These are phyloP conservation scores for Rhabdornis inornatus DNA, from an alignment of 2,113 vertebrate species.

Conservation along the genomic window DNA sequence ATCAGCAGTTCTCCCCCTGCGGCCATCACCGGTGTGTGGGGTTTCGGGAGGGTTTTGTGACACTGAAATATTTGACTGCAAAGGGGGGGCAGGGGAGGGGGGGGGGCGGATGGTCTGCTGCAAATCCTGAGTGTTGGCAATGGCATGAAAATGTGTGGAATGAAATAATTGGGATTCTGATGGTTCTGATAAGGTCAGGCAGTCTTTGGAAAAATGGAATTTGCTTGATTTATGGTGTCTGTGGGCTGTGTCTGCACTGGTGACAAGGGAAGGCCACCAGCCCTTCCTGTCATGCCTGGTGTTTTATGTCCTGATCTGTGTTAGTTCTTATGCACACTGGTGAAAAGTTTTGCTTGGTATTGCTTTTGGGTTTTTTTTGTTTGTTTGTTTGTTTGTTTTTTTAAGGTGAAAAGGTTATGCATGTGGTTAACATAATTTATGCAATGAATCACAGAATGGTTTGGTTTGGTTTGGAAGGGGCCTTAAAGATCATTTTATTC, in stretches of 20 bases:
- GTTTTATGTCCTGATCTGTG: fast-evolving
- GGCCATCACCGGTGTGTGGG: fast-evolving
- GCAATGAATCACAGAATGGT: no score
- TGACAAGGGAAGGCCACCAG: neutral
- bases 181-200: neutral
- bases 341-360: neutral
- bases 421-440: neutral
- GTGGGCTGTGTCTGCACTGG: neutral
- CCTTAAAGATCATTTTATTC: neutral
- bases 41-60: neutral
- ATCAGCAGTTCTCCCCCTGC: neutral
- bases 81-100: no score
- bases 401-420: neutral
- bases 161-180: fast-evolving
- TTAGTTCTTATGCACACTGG: neutral
- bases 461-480: neutral
- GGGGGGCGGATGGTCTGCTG: neutral
- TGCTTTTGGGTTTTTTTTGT: no score
- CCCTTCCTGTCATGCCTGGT: neutral
- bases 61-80: neutral
- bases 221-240: fast-evolving
- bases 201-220: neutral
- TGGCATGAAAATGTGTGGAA: neutral
- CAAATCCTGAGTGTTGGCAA: fast-evolving
- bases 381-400: neutral